These are phyloP conservation scores for Gobio gobio DNA, from an alignment of 2,113 vertebrate species.

Conservation along the genomic window DNA sequence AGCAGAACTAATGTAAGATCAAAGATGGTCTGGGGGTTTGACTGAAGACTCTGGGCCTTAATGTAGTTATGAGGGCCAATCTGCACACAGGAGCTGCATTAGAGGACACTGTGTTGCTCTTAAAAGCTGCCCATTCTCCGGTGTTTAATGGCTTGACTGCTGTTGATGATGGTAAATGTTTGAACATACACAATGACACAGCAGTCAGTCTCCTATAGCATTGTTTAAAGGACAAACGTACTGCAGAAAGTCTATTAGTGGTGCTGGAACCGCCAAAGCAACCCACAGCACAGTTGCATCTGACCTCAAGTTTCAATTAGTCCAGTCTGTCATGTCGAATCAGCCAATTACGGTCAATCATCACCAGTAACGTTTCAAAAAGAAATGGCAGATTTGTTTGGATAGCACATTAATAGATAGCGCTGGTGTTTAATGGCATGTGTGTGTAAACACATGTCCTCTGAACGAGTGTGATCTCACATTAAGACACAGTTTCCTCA, in stretches of 20 bases:
- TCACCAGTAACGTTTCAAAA: constrained; percentile 2
- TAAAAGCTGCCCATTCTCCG: neutral
- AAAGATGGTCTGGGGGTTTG: constrained; percentile 47
- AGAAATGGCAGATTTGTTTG: constrained; percentile 55
- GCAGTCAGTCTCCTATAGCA: neutral
- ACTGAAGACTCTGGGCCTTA: constrained; percentile 18
- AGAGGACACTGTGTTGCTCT: neutral
- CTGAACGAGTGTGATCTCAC: constrained; percentile 54
- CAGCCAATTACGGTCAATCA: neutral
- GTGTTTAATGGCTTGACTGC: neutral
- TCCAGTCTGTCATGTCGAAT: neutral
- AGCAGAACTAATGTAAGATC: constrained; percentile 57
- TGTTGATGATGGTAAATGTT: neutral
- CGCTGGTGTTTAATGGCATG: constrained; percentile 47
- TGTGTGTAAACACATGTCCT: constrained; percentile 48
- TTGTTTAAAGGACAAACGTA: neutral
- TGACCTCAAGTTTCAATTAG: neutral
- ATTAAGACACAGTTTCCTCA: constrained; percentile 1
- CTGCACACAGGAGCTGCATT: neutral
- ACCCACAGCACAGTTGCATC: neutral
- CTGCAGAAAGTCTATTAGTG: neutral
- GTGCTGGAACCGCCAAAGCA: neutral
- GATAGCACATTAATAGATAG: constrained; percentile 38
- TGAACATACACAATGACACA: neutral
- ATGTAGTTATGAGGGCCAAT: constrained; percentile 22